Evolutionary conservation across 2,888 invertebrate genomes (phyloP).

Genomic region (Oegoconia quadripuncta): DNA sequence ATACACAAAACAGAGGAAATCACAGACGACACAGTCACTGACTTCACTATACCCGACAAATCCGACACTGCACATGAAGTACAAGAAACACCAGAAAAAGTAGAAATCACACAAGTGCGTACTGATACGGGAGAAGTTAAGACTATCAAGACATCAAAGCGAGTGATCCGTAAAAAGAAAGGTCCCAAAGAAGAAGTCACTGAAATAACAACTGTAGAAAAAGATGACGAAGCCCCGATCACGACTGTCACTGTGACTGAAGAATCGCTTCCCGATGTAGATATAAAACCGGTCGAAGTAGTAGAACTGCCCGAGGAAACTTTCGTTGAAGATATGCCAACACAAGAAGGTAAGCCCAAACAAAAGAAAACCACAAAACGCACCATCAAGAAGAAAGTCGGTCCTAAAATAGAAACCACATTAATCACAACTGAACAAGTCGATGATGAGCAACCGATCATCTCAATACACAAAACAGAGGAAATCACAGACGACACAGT

Average conservation of each 20-base stretch:
- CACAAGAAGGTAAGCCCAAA: constrained; percentile 32
- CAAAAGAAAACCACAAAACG: constrained; percentile 33
- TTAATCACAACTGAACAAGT: constrained; percentile 26
- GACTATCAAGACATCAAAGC: constrained; percentile 47
- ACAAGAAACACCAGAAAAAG: constrained; percentile 35
- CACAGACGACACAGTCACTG: constrained; percentile 28
- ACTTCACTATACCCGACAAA: constrained; percentile 14
- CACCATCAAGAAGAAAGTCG: constrained; percentile 33
- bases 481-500: constrained; percentile 33
- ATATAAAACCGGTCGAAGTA: constrained; percentile 44
- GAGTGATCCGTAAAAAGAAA: constrained; percentile 50
- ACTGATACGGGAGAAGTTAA: constrained; percentile 39
- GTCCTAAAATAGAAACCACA: constrained; percentile 29
- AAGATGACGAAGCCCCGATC: constrained; percentile 39
- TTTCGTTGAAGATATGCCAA: constrained; percentile 23
- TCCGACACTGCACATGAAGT: constrained; percentile 31
- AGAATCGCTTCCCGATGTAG: constrained; percentile 21
- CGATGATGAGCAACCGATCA: constrained; percentile 36
- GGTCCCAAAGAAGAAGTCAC: constrained; percentile 55
- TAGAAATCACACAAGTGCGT: constrained; percentile 51
- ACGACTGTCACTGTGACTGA: constrained; percentile 27
- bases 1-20: constrained; percentile 47
- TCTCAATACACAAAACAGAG: constrained; percentile 34
- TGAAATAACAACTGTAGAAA: constrained; percentile 34
- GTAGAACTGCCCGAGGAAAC: constrained; percentile 34